Evolutionary conservation across 1,140 invertebrate genomes (phyloP).

Genomic region (Homarus americanus): DNA sequence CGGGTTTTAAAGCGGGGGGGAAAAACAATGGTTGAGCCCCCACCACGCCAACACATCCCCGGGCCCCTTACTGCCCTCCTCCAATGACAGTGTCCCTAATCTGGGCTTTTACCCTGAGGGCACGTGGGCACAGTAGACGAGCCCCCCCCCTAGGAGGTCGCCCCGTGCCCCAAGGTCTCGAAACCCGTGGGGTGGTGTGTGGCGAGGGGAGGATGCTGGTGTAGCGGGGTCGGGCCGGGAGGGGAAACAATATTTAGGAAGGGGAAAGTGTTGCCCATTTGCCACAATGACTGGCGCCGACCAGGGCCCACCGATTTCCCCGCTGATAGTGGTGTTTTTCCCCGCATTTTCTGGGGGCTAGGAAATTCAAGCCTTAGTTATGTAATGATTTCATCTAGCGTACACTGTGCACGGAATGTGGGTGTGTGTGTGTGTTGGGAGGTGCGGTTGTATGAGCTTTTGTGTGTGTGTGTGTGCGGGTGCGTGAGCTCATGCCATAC

Average conservation of each 20-base stretch:
- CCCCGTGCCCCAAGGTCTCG: background rate
- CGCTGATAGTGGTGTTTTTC: conserved; percentile 54
- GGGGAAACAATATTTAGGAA: conserved; percentile 68
- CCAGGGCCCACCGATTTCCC: conserved; percentile 55
- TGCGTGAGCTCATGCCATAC: background rate
- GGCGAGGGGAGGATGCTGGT: background rate
- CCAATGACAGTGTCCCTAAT: no score
- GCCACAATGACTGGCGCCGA: conserved; percentile 69
- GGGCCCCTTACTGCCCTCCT: background rate
- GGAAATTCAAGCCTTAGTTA: conserved; percentile 59
- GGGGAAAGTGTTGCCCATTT: conserved; percentile 66
- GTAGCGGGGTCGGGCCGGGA: conserved; percentile 43
- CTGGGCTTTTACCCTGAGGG: background rate
- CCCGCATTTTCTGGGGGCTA: conserved; percentile 49
- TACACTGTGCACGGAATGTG: background rate
- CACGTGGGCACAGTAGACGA: background rate
- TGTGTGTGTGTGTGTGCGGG: background rate
- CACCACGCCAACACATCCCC: conserved; percentile 16
- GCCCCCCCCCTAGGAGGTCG: background rate
- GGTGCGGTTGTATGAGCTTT: background rate
- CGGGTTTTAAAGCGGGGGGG: conserved; percentile 68
- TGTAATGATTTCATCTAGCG: conserved; percentile 47
- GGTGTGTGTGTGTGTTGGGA: background rate
- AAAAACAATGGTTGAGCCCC: conserved; percentile 67
- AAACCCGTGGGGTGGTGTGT: background rate